Percentiles rank a stretch among this genome's conserved stretches.
Evolutionary conservation across 2,113 vertebrate species (phyloP).

Genomic region (Rhea pennata): DNA sequence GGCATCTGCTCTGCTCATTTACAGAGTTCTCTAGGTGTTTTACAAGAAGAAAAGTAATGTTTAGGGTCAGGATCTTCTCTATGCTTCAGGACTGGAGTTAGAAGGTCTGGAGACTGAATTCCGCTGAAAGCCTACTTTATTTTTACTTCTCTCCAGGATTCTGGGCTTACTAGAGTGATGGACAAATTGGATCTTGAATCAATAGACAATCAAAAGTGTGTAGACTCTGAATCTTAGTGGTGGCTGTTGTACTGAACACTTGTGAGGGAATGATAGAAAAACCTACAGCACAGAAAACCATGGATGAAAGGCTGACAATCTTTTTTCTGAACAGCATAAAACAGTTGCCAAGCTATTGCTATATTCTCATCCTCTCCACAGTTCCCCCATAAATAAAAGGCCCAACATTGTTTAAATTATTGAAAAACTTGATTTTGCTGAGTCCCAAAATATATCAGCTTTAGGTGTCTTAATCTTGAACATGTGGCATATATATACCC

Average conservation of each 20-base stretch:
- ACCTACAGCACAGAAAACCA: neutral
- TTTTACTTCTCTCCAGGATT: neutral
- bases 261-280: neutral
- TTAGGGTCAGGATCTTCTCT: neutral
- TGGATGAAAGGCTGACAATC: neutral
- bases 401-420: neutral
- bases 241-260: neutral
- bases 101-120: neutral
- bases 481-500: neutral
- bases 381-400: neutral
- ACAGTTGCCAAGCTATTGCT: neutral
- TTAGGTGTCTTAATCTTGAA: neutral
- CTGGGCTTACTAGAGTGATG: neutral
- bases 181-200: neutral
- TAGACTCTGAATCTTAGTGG: neutral
- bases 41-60: neutral
- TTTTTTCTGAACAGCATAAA: neutral
- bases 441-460: neutral
- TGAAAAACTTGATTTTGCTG: neutral
- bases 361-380: neutral
- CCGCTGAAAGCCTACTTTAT: neutral
- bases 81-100: neutral
- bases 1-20: neutral
- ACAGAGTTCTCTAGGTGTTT: neutral
- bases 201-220: neutral